phyloP scores from a whole-genome alignment of 2,888 invertebrate genomes.

The Scelioninae gen. 2 region DNA sequence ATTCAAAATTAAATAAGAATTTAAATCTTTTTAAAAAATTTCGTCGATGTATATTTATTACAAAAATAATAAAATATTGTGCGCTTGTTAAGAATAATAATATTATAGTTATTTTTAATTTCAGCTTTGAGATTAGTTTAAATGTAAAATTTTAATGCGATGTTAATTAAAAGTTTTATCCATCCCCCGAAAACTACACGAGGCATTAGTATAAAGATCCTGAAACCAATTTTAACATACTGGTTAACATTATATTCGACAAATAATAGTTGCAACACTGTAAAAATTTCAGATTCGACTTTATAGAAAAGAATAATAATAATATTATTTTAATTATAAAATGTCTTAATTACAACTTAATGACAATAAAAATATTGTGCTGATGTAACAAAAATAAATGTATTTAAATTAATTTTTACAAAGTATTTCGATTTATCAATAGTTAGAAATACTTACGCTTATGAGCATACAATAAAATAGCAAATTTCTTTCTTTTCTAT shows the following conservation, averaged over 20 bases:
- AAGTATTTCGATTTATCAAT: background rate
- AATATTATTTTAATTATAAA: background rate
- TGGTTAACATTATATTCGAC: constrained; percentile 5
- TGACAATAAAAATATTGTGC: background rate
- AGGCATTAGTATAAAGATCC: constrained; percentile 10
- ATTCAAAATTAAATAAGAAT: too few species aligned
- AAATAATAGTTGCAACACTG: background rate
- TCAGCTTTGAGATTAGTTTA: background rate
- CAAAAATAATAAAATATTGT: constrained; percentile 25
- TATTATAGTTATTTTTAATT: constrained; percentile 1
- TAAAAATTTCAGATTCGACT: constrained; percentile 12
- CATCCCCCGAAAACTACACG: constrained; percentile 33
- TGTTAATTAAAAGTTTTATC: background rate
- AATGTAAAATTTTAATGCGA: background rate
- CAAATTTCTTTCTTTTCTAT: background rate
- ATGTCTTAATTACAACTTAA: too few species aligned
- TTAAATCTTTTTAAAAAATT: too few species aligned
- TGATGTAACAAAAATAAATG: background rate
- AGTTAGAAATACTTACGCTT: background rate
- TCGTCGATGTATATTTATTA: too few species aligned
- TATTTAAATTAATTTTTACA: constrained; percentile 4
- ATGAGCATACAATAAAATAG: background rate
- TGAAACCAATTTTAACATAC: constrained; percentile 17
- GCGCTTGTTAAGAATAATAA: constrained; percentile 28
- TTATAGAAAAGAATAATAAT: background rate